Evolutionary conservation across 2,797 vertebrate genomes (phyloP).

Genomic region (Clamator glandarius): DNA sequence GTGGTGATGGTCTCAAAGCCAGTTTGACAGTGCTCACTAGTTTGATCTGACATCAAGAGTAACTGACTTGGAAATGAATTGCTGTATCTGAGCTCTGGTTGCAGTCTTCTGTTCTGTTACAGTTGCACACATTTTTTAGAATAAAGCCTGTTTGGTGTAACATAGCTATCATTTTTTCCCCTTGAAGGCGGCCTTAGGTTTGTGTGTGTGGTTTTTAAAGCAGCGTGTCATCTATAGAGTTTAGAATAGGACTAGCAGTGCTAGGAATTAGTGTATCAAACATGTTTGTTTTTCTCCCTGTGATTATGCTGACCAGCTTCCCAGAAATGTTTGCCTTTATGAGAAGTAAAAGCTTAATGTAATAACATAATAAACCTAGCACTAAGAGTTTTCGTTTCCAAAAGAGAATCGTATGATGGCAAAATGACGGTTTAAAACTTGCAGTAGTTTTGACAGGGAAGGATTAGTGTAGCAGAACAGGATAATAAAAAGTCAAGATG

Average conservation of each 20-base stretch:
- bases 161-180: not conserved
- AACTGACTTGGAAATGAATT: slow-evolving; percentile 29
- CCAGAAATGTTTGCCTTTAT: not conserved
- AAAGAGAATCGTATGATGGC: not conserved
- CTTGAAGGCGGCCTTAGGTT: not conserved
- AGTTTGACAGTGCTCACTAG: not conserved
- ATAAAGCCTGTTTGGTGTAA: not conserved
- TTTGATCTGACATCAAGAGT: not conserved
- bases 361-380: not conserved
- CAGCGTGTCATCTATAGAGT: not conserved
- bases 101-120: not conserved
- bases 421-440: not conserved
- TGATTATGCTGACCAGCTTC: not conserved
- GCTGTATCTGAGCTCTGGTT: not conserved
- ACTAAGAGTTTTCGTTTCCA: not conserved
- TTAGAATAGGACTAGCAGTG: not conserved
- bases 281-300: not conserved
- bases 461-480: not conserved
- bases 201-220: no score
- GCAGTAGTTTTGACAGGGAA: not conserved
- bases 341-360: not conserved
- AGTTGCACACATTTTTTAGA: not conserved
- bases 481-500: not conserved
- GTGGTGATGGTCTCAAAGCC: not conserved
- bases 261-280: not conserved